Evolutionary conservation across 2,888 invertebrate genomes (phyloP), one percentile per base, ranked within the genome.

Genomic region (Aspidiotus destructor): DNA sequence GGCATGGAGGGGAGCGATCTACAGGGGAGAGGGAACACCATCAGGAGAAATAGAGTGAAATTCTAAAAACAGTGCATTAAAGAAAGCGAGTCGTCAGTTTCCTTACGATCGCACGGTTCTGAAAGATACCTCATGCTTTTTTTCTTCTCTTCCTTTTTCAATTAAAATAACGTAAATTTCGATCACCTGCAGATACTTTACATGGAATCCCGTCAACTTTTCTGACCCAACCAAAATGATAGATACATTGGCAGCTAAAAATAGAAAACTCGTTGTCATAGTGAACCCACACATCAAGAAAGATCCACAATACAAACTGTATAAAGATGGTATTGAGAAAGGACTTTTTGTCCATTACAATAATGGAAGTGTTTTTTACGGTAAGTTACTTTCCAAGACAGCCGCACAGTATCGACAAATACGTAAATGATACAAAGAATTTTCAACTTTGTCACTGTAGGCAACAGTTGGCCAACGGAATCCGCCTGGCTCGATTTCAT

Each of bases 221-320:
- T 80, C 88, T 0, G 82, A 90, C 75, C 92, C 98, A 0, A 74
- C 85, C 6, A 87, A 86, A 11, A 98, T 99, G 98, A 84, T 94
- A 0, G 84, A 87, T 65, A 95, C 96, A 78, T 79, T 99, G 2
- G 91, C 92, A 0, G 84, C 88, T 0, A 87, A 91, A 75, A 96
- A 96, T 0, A 85, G 99, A 28, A 94, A 93, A 77, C 80, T 99
- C 79, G 90, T 98, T 0, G 85, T 90, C 0, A 98, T 99, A 75
- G 89, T 99, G 54, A 99, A 99, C 81, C 99, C 99, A 0, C 99
- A 99, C 78, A 90, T 98, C 74, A 99, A 99, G 78, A 82, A 92
- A 0, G 98, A 98, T 74, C 82, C 83, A 0, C 85, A 86, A 5
- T 99, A 97, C 79, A 89, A 89, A 77, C 77, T 96, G 65, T 95